Base-by-base conservation (phyloP, 2,888 invertebrate species). In the Drosophila mimetica region DNA sequence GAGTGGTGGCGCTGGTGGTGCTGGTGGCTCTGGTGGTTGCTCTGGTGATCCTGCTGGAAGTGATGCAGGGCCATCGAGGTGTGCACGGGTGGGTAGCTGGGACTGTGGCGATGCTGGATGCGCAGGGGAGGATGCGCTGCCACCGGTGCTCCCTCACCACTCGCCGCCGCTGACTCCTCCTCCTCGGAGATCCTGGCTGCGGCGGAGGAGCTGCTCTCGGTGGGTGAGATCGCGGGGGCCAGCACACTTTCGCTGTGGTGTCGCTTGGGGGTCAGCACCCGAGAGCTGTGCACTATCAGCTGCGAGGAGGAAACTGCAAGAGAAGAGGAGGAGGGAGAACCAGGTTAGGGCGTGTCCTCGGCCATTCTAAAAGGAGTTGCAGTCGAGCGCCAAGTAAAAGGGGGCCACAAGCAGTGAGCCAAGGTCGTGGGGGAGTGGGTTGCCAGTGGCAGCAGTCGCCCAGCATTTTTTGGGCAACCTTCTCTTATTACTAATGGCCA, bases 161-260 rank as follows among this genome's bases (percentile, higher is more conserved):
- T 4, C 2, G 18, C 25, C 7, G 25, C 11, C 11, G 9, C 30
- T n/a, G n/a, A n/a, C 30, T 30, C 30, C 28, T 30, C 28, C 28
- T 28, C 28, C 11, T 46, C 47, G 48, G 42, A 47, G 55, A 13
- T 42, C 25, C 28, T 58, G 46, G 36, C 2, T 2, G 20, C 2
- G 20, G 20, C 36, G 53, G 42, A 47, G 66, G 20, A 36, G 39
- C 0, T 52, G 74, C 47, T 70, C 39, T 25, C 50, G 11, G 63
- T 41, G 39, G 51, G 54, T 16, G 67, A 39, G 37, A 71, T 57
- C 30, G 14, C 44, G 5, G 41, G 20, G 41, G 18, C 41, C 42
- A 95, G 91, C 22, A 96, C 95, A 86, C 95, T 95, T 91, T 96
- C 96, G 50, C 95, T 95, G 86, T 95, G 94, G 90, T 96, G 96